Evolutionary conservation across 2,113 vertebrate species (phyloP).

Genomic region (Macaca mulatta): DNA sequence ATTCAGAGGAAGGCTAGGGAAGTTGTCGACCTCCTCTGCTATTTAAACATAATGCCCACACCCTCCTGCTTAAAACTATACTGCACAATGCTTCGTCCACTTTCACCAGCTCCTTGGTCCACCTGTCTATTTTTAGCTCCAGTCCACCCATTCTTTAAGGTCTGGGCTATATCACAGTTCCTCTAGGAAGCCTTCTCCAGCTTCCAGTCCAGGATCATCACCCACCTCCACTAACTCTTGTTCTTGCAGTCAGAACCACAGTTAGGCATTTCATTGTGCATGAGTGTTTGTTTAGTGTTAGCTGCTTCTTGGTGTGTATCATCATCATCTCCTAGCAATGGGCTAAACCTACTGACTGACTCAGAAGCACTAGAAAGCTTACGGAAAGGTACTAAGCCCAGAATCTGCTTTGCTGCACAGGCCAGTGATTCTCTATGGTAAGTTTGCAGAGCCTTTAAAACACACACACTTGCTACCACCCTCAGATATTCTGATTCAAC

Average conservation of each 20-base stretch:
- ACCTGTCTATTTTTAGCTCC: neutral
- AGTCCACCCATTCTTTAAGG: neutral
- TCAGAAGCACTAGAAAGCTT: neutral
- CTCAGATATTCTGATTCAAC: neutral
- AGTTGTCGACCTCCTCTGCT: neutral
- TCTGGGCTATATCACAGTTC: neutral
- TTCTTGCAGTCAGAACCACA: neutral
- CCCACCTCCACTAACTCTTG: neutral
- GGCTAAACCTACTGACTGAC: too few species aligned
- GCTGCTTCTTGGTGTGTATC: neutral
- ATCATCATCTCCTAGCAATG: neutral
- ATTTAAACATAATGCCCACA: fast-evolving
- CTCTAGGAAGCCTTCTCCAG: neutral
- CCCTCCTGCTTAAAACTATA: neutral
- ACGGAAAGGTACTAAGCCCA: neutral
- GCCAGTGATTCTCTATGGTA: neutral
- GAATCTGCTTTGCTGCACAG: neutral
- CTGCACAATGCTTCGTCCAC: neutral
- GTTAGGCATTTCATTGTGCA: neutral
- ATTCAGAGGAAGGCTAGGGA: neutral
- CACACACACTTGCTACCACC: neutral
- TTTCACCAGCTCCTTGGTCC: neutral
- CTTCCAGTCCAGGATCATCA: neutral
- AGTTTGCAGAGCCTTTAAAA: neutral
- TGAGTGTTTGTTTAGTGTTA: neutral